Percentiles rank a stretch among this genome's conserved stretches.
Evolutionary conservation across 1,140 invertebrate species (phyloP).

Genomic region (Dinoponera quadriceps): DNA sequence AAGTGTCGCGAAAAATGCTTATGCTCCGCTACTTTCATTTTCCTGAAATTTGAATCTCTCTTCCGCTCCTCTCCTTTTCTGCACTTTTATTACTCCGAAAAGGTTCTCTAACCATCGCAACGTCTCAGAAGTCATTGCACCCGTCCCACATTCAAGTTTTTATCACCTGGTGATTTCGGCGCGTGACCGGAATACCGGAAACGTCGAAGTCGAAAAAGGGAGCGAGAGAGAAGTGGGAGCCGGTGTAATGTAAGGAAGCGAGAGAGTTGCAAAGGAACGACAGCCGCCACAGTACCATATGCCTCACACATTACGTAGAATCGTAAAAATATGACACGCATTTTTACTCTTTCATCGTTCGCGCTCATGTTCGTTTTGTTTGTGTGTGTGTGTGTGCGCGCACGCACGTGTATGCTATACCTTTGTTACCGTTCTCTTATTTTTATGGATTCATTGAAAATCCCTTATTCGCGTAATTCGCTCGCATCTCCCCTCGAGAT

Average conservation of each 20-base stretch:
- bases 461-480: no score
- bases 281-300: constrained; percentile 74
- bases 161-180: constrained; percentile 72
- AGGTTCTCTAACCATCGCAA: constrained; percentile 34
- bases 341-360: constrained; percentile 63
- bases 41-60: background rate
- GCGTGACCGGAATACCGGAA: constrained; percentile 70
- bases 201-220: constrained; percentile 35
- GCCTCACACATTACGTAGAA: constrained; percentile 71
- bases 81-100: constrained; percentile 2
- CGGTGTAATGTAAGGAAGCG: background rate
- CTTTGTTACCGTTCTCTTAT: background rate
- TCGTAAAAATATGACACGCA: constrained; percentile 72
- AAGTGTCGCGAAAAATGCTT: no score
- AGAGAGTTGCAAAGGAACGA: constrained; percentile 68
- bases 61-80: background rate
- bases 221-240: constrained; percentile 25
- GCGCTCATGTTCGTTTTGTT: background rate
- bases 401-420: background rate
- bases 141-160: constrained; percentile 71
- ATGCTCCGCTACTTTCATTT: background rate
- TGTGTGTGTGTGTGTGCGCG: no score
- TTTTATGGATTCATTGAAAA: no score
- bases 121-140: constrained; percentile 33
- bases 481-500: no score